phyloP scores from a whole-genome alignment of 2,888 invertebrate species.

The Copidosoma aretas region DNA sequence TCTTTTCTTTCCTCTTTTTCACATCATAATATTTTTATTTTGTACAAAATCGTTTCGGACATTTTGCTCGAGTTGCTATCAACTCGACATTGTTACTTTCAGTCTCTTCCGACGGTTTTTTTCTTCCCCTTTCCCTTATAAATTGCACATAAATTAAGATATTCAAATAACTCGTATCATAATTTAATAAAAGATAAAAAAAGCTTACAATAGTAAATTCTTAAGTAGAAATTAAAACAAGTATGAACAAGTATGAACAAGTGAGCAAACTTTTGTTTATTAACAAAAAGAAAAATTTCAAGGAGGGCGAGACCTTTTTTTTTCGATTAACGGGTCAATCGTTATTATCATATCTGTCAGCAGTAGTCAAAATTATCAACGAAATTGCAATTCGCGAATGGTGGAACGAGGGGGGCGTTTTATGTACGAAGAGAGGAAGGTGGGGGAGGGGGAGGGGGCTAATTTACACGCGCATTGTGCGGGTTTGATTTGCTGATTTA shows the following conservation, averaged over 20 bases:
- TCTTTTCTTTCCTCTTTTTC: constrained; percentile 51
- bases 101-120: constrained; percentile 38
- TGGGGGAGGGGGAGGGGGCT: constrained; percentile 38
- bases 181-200: constrained; percentile 19
- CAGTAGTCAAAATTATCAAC: constrained; percentile 32
- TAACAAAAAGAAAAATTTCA: constrained; percentile 18
- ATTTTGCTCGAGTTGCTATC: constrained; percentile 43
- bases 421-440: constrained; percentile 32
- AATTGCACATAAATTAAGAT: constrained; percentile 26
- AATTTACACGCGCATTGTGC: constrained; percentile 46
- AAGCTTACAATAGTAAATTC: constrained; percentile 13
- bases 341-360: constrained; percentile 24
- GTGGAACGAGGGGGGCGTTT: constrained; percentile 41
- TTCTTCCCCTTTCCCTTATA: constrained; percentile 34
- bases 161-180: constrained; percentile 9
- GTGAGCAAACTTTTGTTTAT: constrained; percentile 13
- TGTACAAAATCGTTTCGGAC: constrained; percentile 52
- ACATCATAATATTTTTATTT: constrained; percentile 48
- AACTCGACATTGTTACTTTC: constrained; percentile 47
- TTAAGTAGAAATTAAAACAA: constrained; percentile 6
- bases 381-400: constrained; percentile 41
- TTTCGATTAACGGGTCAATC: too few species aligned
- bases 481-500: constrained; percentile 42
- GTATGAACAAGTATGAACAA: constrained; percentile 6
- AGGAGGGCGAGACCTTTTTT: constrained; percentile 20